phyloP scores from a whole-genome alignment of 2,797 vertebrate genomes.

The Scleropages formosus region DNA sequence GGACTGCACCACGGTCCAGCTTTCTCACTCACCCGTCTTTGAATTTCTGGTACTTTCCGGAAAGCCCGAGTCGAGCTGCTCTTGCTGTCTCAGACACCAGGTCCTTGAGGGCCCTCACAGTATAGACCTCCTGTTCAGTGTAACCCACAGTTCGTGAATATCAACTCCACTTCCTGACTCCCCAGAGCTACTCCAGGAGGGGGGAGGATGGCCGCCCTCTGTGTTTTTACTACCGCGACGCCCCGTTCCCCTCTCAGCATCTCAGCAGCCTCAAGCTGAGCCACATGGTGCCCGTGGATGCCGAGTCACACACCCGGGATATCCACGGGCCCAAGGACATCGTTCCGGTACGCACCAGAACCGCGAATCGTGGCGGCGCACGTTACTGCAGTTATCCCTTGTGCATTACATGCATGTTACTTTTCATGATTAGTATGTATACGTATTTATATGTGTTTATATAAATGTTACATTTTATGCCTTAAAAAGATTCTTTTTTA shows the following conservation, averaged over 20 bases:
- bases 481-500: background rate
- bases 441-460: background rate
- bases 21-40: background rate
- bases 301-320: slow-evolving; percentile 44
- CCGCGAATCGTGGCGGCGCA: no score
- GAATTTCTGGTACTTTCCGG: no score
- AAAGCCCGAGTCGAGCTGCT: no score
- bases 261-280: slow-evolving; percentile 32
- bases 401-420: background rate
- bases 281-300: background rate
- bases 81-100: no score
- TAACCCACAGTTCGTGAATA: no score
- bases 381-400: no score
- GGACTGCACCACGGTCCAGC: background rate
- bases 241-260: slow-evolving; percentile 44
- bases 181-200: slow-evolving; percentile 47
- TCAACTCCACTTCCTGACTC: background rate
- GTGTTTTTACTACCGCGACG: slow-evolving; percentile 34
- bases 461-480: background rate
- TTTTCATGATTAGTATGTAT: background rate
- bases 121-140: background rate
- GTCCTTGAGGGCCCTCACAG: background rate
- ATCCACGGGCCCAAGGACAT: slow-evolving; percentile 41
- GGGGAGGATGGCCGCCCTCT: slow-evolving; percentile 31
- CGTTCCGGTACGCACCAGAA: slow-evolving; percentile 27